Evolutionary conservation across 2,888 invertebrate species (phyloP), one percentile per base, ranked within the genome.

Genomic region (Drosophila differens): DNA sequence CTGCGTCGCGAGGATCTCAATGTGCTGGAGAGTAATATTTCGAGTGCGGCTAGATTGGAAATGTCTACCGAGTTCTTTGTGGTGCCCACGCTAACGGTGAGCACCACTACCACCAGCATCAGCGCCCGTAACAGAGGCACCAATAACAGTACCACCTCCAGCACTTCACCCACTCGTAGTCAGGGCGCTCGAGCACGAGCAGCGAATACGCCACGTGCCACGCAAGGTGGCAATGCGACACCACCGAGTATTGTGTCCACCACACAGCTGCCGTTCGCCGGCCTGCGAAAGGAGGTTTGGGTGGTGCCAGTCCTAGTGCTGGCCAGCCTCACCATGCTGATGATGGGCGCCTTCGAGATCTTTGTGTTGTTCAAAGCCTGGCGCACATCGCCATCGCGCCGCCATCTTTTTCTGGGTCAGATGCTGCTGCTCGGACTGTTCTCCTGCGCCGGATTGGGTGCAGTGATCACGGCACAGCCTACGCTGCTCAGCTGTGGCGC

Each of bases 321-420:
- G 73, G 96, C 98, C 66, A 96, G 97, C 44, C 95, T 97, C 37
- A 96, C 97, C 79, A 97, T 98, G 96, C 94, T 97, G 28, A 95
- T 97, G 85, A 97, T 98, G 92, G 95, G 96, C 65, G 96, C 96
- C 53, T 98, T 98, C 92, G 98, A 98, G 94, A 95, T 96, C 72
- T 98, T 97, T 93, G 97, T 98, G 62, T 94, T 98, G 90, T 97
- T 97, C 94, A 96, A 96, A 92, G 96, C 98, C 61, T 96, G 97
- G 93, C 95, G 96, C 62, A 96, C 97, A 51, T 97, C 97, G 22
- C 97, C 97, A 25, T 97, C 96, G 88, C 95, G 97, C 78, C 95
- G 98, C 44, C 98, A 98, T 92, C 94, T 98, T 68, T 97, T 98
- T 91, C 94, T 98, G 58, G 98, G 97, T 32, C 98, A 98, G 93